phyloP scores from a whole-genome alignment of 30 jellyfish, hydroid and myxozoan genomes.

The Clytia hemisphaerica region DNA sequence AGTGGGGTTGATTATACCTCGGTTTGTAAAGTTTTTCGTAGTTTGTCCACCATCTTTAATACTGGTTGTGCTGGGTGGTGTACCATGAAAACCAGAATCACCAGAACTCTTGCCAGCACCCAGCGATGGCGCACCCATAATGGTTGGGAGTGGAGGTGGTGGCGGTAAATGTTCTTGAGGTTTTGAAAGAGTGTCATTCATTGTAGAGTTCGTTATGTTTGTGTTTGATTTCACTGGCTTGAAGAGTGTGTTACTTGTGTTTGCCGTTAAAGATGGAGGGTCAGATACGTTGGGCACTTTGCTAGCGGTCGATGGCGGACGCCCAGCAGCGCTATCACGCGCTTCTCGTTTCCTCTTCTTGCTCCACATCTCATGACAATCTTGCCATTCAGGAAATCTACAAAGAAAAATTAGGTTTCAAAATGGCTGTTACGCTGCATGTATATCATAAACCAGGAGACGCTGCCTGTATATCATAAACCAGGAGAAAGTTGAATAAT shows the following conservation, averaged over 20 bases:
- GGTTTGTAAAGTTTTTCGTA: slow-evolving; percentile 2
- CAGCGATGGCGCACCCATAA: slow-evolving; percentile 6
- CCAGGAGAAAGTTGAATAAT: too few relatives aligned
- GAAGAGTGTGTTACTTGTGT: too few relatives aligned
- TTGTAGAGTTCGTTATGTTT: slow-evolving; percentile 5
- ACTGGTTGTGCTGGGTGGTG: not conserved
- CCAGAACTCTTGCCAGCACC: not conserved
- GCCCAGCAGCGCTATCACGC: slow-evolving; percentile 52
- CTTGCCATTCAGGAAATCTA: slow-evolving; percentile 93
- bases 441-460: too few relatives aligned
- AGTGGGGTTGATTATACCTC: not conserved
- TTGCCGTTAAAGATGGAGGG: not conserved
- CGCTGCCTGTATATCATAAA: too few relatives aligned
- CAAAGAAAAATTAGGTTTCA: not conserved
- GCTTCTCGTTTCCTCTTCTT: slow-evolving; percentile 80
- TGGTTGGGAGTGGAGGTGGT: slow-evolving; percentile 80
- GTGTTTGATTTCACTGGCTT: too few relatives aligned
- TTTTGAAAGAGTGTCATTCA: not conserved
- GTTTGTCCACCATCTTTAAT: not conserved
- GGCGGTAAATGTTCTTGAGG: slow-evolving; percentile 64
- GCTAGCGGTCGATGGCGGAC: too few relatives aligned
- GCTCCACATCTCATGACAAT: slow-evolving; percentile 98
- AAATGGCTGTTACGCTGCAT: too few relatives aligned
- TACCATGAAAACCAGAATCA: not conserved
- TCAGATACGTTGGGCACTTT: too few relatives aligned